Evolutionary conservation across 2,888 invertebrate genomes (phyloP).

Genomic region (Andrena marginata): DNA sequence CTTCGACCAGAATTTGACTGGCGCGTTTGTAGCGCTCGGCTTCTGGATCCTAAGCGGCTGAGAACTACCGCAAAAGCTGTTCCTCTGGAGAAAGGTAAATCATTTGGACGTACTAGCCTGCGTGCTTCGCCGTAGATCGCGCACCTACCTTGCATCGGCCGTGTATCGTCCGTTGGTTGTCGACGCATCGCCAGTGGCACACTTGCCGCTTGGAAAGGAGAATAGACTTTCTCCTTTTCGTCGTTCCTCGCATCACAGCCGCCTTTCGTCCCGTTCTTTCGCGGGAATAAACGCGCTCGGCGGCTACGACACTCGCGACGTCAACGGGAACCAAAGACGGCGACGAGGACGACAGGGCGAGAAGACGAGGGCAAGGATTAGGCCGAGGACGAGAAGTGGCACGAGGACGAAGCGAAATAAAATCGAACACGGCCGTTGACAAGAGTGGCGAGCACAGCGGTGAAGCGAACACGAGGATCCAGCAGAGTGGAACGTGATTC

Average conservation of each 20-base stretch:
- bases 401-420: neutral
- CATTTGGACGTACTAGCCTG: conserved; percentile 18
- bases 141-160: neutral
- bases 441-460: neutral
- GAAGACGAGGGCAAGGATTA: conserved; percentile 8
- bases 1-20: neutral
- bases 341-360: neutral
- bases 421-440: neutral
- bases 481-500: neutral
- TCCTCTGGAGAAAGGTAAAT: conserved; percentile 26
- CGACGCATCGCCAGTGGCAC: conserved; percentile 68
- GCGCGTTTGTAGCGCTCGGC: too few species aligned
- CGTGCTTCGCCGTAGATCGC: conserved; percentile 12
- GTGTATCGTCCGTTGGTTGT: conserved; percentile 50
- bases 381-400: neutral
- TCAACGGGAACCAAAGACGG: conserved; percentile 12
- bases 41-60: neutral
- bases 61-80: neutral
- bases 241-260: conserved; percentile 49
- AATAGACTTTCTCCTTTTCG: conserved; percentile 78
- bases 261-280: conserved; percentile 27
- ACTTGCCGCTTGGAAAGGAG: conserved; percentile 73
- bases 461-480: neutral
- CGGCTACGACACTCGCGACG: conserved; percentile 1
- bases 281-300: conserved; percentile 38